These are phyloP conservation scores for Myripristis jacobus DNA, from an alignment of 2,797 vertebrate genomes.

Conservation along the genomic window DNA sequence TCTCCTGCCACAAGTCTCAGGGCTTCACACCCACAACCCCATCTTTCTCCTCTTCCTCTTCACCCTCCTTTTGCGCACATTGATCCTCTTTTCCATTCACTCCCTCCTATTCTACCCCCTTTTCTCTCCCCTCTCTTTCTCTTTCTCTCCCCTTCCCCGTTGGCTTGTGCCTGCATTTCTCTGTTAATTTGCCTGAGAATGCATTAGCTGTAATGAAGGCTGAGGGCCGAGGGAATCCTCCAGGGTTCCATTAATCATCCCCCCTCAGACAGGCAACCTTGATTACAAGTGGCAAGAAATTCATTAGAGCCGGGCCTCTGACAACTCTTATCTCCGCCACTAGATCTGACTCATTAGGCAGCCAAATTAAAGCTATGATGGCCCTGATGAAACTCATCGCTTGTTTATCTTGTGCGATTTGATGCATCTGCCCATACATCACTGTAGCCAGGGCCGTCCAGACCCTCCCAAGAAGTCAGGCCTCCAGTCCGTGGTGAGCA, in stretches of 20 bases:
- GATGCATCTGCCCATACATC: slow-evolving; percentile 94
- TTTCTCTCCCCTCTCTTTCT: slow-evolving; percentile 46
- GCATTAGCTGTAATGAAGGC: slow-evolving; percentile 93
- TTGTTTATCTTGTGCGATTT: slow-evolving; percentile 99
- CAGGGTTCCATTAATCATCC: slow-evolving; percentile 96
- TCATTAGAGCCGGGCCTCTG: slow-evolving; percentile 96
- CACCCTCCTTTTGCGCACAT: slow-evolving; percentile 66
- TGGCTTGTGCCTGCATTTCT: slow-evolving; percentile 81
- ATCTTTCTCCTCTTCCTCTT: slow-evolving; percentile 34
- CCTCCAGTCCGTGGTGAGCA: slow-evolving; percentile 68
- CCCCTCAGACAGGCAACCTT: slow-evolving; percentile 97
- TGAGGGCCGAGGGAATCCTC: slow-evolving; percentile 96
- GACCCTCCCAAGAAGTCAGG: slow-evolving; percentile 82
- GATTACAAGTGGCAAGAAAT: slow-evolving; percentile 99
- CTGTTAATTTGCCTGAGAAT: slow-evolving; percentile 92
- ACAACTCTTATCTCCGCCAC: slow-evolving; percentile 97
- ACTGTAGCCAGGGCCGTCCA: slow-evolving; percentile 77
- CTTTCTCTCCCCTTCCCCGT: slow-evolving; percentile 65
- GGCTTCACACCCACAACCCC: slow-evolving; percentile 18
- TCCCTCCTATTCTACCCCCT: slow-evolving; percentile 51
- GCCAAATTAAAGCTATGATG: slow-evolving; percentile 97
- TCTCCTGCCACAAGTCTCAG: slow-evolving; percentile 32
- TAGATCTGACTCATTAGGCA: slow-evolving; percentile 97
- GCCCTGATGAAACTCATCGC: slow-evolving; percentile 97
- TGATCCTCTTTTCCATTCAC: slow-evolving; percentile 62